Conservation (phyloP, 1,140 invertebrate species). For the Sarcophaga peregrina region DNA sequence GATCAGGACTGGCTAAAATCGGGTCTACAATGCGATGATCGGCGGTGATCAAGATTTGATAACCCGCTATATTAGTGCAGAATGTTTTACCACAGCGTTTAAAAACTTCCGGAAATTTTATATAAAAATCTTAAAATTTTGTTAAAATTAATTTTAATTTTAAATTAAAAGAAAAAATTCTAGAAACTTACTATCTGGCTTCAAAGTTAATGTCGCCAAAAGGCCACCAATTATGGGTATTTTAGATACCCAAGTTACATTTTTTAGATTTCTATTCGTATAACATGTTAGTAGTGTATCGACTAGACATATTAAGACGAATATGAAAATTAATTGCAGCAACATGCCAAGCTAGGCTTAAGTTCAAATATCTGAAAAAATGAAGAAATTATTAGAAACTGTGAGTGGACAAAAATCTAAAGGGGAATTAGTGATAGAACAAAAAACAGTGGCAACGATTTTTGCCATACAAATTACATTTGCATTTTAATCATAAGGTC, state of each 20-base stretch:
- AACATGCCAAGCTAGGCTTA: neutral
- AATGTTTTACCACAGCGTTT: constrained; percentile 69
- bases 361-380: too few species aligned
- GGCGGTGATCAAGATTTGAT: constrained; percentile 54
- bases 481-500: too few species aligned
- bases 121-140: constrained; percentile 51
- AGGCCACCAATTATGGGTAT: neutral
- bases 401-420: too few species aligned
- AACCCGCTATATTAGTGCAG: constrained; percentile 70
- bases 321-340: neutral
- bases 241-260: neutral
- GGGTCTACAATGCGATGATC: constrained; percentile 64
- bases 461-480: too few species aligned
- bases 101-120: constrained; percentile 56
- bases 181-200: neutral
- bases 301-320: neutral
- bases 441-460: too few species aligned
- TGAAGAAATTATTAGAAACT: too few species aligned
- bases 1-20: constrained; percentile 55
- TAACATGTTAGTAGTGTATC: neutral
- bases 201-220: neutral
- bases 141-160: neutral
- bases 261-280: neutral
- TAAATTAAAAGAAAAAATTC: neutral
- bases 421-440: too few species aligned